These are phyloP conservation scores for Syrmaticus mikado DNA, from an alignment of 2,113 vertebrate species.

Conservation along the genomic window DNA sequence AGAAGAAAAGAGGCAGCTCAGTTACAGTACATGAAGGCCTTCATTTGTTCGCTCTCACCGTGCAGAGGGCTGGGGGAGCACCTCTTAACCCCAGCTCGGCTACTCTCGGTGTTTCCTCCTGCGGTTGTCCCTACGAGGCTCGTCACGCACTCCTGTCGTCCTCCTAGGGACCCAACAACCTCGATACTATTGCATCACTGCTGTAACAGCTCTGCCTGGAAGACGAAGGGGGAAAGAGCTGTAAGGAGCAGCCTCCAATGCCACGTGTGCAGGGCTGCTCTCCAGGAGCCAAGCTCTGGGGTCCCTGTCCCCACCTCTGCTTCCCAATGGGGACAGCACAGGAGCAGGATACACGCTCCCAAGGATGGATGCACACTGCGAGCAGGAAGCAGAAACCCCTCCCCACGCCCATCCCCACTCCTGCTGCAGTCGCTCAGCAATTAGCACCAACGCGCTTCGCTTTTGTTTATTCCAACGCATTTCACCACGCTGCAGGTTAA, in stretches of 20 bases:
- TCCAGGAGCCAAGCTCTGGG: fast-evolving
- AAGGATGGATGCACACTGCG: neutral
- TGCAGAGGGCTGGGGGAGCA: neutral
- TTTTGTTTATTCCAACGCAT: slow-evolving; percentile 30
- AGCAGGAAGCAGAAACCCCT: neutral
- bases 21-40: neutral
- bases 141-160: too few species aligned
- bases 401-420: neutral
- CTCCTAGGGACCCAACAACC: too few species aligned
- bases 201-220: neutral
- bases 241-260: neutral
- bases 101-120: too few species aligned
- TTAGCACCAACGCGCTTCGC: neutral
- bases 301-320: neutral
- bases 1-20: neutral
- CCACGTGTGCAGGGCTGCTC: neutral
- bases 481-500: slow-evolving; percentile 42
- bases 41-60: neutral
- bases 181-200: too few species aligned
- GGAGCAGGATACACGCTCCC: fast-evolving
- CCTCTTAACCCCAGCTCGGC: neutral
- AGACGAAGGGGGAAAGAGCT: neutral
- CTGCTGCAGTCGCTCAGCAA: neutral
- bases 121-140: too few species aligned
- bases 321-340: fast-evolving